Base-by-base conservation (phyloP, 2,888 invertebrate species). In the Biston betularia region DNA sequence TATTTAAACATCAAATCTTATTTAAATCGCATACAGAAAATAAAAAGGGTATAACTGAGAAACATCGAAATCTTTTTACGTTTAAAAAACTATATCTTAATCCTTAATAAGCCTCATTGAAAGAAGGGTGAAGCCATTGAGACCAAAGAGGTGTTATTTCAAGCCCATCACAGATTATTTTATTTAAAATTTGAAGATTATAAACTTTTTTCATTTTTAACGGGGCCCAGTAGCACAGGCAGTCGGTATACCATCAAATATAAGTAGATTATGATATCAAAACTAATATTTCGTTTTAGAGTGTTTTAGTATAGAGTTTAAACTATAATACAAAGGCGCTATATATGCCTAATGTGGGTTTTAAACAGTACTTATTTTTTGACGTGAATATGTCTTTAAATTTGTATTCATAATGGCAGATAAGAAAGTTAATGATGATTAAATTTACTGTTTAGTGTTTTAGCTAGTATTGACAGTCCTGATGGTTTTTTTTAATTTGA, bases 11-110 rank as follows among this genome's bases (percentile, higher is more conserved):
- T 35, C 34, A 63, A 35, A 62, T 44, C 60, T 50, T 66, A 70
- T 69, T 71, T 53, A 70, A 70, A 71, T 73, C 71, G 67, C 61
- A 40, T 63, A 69, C 78, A 75, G 71, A 79, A 86, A 85, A 84
- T 75, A 84, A 87, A 84, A 85, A 83, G 78, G 60, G 73, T 75
- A 80, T 83, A 85, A 86, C 75, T 79, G 79, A 83, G 84, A 84
- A 87, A 92, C 88, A 90, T 87, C 83, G 84, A 91, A 92, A 92
- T 88, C 89, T 89, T 89, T 92, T 92, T 92, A 90, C 86, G 82
- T 87, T 83, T 81, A 89, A 90, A 88, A 50, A 89, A 87, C 84
- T 85, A 79, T 92, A 92, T 92, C 92, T 92, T 92, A 93, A 93
- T 92, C 92, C 90, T 88, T 89, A 89, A 89, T 92, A 92, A 92